A percentile compares a stretch with the other conserved stretches of the same genome.
Evolutionary conservation across 1,140 invertebrate genomes (phyloP).

Genomic region (Bombus superbus): DNA sequence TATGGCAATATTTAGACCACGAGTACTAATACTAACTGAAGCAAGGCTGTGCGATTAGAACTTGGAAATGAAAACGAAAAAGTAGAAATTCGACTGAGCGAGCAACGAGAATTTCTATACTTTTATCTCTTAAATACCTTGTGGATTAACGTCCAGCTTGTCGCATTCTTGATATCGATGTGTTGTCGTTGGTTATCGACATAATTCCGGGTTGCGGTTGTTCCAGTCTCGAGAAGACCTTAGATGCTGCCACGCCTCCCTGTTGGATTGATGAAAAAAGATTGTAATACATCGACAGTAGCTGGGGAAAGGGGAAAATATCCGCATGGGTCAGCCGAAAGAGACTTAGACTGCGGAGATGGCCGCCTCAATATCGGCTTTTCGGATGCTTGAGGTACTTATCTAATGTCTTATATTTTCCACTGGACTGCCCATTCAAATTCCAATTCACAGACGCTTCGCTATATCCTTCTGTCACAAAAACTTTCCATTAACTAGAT

Average conservation of each 20-base stretch:
- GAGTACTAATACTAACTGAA: neutral
- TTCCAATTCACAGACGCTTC: slow-evolving; percentile 61
- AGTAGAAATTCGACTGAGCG: neutral
- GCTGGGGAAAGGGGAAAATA: slow-evolving; percentile 76
- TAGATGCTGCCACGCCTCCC: slow-evolving; percentile 34
- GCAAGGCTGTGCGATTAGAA: neutral
- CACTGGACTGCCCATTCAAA: slow-evolving; percentile 75
- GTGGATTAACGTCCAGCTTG: no score
- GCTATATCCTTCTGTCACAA: neutral
- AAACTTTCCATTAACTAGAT: no score
- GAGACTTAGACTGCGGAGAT: slow-evolving; percentile 79
- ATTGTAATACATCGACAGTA: slow-evolving; percentile 66
- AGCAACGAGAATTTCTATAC: neutral
- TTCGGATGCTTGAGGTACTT: slow-evolving; percentile 79
- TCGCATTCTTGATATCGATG: neutral
- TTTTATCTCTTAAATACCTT: neutral
- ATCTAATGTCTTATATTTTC: slow-evolving; percentile 82
- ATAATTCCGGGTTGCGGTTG: neutral
- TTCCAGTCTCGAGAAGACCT: neutral
- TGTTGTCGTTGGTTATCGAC: slow-evolving; percentile 7
- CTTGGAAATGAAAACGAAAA: neutral
- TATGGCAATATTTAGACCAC: neutral
- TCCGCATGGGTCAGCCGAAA: slow-evolving; percentile 83
- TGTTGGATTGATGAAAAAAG: slow-evolving; percentile 53
- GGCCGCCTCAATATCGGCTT: slow-evolving; percentile 81